Percentiles rank a stretch among this genome's conserved stretches.
Evolutionary conservation across 2,888 invertebrate genomes (phyloP).

Genomic region (Caenorhabditis drosophilae): DNA sequence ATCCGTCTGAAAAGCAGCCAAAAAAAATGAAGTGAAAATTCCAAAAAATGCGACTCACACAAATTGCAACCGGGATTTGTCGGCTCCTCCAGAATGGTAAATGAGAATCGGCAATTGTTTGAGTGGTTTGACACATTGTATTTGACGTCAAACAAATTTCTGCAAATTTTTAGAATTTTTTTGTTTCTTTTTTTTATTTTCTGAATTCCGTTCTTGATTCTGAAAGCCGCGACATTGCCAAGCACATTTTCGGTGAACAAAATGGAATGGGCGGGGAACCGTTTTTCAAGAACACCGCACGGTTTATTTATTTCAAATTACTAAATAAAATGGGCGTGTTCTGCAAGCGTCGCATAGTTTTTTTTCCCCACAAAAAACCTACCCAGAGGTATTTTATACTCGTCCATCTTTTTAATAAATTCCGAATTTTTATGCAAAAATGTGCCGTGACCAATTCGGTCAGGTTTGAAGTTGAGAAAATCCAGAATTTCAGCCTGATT

Average conservation of each 20-base stretch:
- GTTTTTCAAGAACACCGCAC: too few relatives aligned
- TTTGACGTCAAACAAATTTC: conserved; percentile 45
- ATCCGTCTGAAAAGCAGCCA: conserved; percentile 38
- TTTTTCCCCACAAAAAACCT: not conserved
- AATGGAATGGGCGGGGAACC: too few relatives aligned
- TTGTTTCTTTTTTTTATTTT: not conserved
- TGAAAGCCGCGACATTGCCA: too few relatives aligned
- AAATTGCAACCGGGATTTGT: conserved; percentile 10
- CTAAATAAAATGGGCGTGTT: too few relatives aligned
- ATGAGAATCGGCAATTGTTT: conserved; percentile 16
- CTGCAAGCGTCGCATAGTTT: too few relatives aligned
- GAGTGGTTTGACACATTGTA: conserved; percentile 12
- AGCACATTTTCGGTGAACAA: too few relatives aligned
- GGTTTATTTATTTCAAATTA: too few relatives aligned
- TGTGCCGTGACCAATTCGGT: conserved; percentile 38
- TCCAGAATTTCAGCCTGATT: conserved; percentile 7
- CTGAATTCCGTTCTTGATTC: too few relatives aligned
- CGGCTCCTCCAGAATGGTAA: conserved; percentile 23
- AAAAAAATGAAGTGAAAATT: not conserved
- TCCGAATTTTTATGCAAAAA: conserved; percentile 13
- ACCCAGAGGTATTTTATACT: conserved; percentile 14
- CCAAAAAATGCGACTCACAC: conserved; percentile 5
- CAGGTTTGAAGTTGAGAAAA: conserved; percentile 13
- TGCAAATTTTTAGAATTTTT: conserved; percentile 6
- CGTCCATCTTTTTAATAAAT: conserved; percentile 1